A percentile compares a stretch with the other conserved stretches of the same genome.
Evolutionary conservation across 1,140 invertebrate genomes (phyloP).

Genomic region (Trichomalopsis sarcophagae): DNA sequence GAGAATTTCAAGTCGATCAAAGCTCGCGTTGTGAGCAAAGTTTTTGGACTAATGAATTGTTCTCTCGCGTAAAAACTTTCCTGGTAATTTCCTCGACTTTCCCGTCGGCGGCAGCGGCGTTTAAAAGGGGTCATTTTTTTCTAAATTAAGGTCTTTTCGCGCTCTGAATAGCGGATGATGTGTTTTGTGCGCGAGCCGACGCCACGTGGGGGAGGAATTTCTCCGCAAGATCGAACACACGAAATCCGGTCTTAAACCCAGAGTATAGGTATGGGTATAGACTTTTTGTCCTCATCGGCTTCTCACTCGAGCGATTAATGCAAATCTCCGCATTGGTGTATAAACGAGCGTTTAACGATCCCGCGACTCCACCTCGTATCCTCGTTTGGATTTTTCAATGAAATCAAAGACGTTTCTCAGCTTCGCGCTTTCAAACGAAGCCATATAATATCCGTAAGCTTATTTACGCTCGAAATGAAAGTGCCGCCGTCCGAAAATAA

Average conservation of each 20-base stretch:
- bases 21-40: neutral
- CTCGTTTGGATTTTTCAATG: neutral
- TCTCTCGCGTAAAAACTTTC: neutral
- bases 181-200: neutral
- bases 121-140: neutral
- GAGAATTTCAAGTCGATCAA: neutral
- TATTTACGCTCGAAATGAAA: neutral
- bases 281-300: neutral
- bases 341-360: neutral
- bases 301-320: neutral
- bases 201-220: neutral
- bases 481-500: neutral
- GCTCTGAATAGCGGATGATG: constrained; percentile 11
- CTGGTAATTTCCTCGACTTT: neutral
- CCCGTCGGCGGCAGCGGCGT: neutral
- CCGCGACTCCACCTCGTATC: neutral
- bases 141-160: constrained; percentile 11
- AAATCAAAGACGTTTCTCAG: neutral
- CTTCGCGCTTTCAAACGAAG: neutral
- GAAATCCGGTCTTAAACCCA: neutral
- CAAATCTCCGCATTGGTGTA: neutral
- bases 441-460: neutral
- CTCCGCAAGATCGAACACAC: neutral
- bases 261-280: neutral
- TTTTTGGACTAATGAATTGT: constrained; percentile 2